Conservation (phyloP, 2,113 vertebrate species). For the Pelodiscus sinensis region DNA sequence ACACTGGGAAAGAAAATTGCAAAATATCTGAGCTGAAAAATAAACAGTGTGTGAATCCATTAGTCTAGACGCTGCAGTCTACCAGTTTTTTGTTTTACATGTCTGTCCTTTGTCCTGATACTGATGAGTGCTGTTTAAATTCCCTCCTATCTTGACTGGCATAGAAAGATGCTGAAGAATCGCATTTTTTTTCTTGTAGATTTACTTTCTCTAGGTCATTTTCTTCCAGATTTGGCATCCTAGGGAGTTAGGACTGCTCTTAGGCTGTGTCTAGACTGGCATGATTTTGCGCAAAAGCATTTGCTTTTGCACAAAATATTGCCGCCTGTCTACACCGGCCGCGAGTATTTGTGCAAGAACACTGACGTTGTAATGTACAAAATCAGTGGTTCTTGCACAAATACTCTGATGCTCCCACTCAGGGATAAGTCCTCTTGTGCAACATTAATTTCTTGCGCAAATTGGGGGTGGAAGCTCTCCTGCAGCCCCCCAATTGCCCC, state of each 20-base stretch:
- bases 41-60: neutral
- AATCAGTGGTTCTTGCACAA: too few relatives aligned
- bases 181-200: neutral
- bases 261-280: too few relatives aligned
- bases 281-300: too few relatives aligned
- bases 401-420: too few relatives aligned
- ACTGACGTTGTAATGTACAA: too few relatives aligned
- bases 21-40: neutral
- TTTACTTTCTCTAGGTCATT: neutral
- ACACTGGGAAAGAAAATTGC: neutral
- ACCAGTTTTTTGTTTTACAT: neutral
- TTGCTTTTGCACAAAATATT: too few relatives aligned
- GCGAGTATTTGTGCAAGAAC: too few relatives aligned
- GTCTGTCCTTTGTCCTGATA: neutral
- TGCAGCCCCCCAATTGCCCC: too few relatives aligned
- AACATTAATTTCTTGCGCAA: too few relatives aligned
- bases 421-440: too few relatives aligned
- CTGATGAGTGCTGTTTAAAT: neutral
- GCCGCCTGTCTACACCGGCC: too few relatives aligned
- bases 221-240: neutral
- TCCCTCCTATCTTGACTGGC: neutral
- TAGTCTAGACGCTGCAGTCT: neutral
- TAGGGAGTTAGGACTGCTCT: neutral
- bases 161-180: neutral
- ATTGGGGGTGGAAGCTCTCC: too few relatives aligned